Percentiles rank a stretch among this genome's conserved stretches.
phyloP scores from a whole-genome alignment of 2,888 invertebrate genomes.

The Mesochorus sp. region DNA sequence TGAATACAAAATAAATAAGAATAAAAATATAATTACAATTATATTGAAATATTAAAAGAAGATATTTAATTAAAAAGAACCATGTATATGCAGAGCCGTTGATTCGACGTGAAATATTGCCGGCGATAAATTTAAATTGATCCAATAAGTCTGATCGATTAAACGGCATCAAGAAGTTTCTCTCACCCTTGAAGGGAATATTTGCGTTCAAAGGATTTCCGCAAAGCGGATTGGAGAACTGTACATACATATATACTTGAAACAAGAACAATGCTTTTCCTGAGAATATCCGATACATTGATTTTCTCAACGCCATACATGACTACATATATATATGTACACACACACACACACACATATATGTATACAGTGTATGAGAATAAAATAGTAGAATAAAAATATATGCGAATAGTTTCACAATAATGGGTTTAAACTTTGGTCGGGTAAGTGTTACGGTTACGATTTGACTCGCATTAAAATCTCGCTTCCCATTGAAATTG shows the following conservation, averaged over 20 bases:
- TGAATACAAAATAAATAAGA: no score
- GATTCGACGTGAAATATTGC: no score
- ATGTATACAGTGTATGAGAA: no score
- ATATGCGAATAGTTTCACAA: no score
- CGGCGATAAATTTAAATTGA: no score
- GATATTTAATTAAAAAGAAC: background rate
- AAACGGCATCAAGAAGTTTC: background rate
- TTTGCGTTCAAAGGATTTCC: slow-evolving; percentile 21
- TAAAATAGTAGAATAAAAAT: no score
- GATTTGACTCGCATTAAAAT: no score
- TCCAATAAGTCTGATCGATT: background rate
- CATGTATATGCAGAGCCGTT: no score
- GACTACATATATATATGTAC: background rate
- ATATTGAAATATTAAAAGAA: background rate
- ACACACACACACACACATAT: background rate
- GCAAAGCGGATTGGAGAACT: slow-evolving; percentile 1
- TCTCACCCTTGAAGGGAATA: background rate
- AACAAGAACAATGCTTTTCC: slow-evolving; percentile 30
- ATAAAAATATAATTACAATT: no score
- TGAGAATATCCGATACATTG: slow-evolving; percentile 28
- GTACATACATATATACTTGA: background rate
- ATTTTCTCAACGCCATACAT: background rate
- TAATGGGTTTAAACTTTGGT: no score
- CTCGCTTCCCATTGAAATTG: no score
- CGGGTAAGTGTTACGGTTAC: no score